Evolutionary conservation across 2,113 vertebrate genomes (phyloP).

Genomic region (Mobula hypostoma): DNA sequence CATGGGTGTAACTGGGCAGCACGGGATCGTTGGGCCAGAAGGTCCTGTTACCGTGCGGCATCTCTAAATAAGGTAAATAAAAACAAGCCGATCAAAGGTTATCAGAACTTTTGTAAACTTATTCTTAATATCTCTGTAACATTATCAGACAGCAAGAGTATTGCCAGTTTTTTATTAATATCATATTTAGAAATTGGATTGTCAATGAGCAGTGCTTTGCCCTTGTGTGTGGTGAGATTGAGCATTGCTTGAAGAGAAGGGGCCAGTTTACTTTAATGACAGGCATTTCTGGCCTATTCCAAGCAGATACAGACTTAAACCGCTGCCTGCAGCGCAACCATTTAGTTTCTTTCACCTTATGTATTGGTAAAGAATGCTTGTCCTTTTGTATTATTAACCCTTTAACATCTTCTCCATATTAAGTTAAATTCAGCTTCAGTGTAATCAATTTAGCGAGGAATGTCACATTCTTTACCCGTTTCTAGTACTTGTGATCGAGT

Average conservation of each 20-base stretch:
- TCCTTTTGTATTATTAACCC: not conserved
- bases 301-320: not conserved
- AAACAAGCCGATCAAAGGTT: not conserved
- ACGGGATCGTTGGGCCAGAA: too few relatives aligned
- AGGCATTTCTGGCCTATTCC: not conserved
- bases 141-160: not conserved
- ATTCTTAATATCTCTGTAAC: not conserved
- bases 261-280: not conserved
- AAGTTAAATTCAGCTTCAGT: not conserved
- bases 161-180: not conserved
- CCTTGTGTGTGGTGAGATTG: not conserved
- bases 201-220: not conserved
- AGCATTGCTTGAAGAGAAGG: not conserved
- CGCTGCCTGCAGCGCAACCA: not conserved
- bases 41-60: too few relatives aligned
- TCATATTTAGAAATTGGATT: not conserved
- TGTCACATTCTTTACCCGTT: not conserved
- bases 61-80: too few relatives aligned
- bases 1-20: too few relatives aligned
- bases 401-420: not conserved
- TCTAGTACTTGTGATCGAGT: not conserved
- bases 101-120: constrained; percentile 1
- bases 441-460: not conserved
- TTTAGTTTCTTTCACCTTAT: constrained; percentile 19
- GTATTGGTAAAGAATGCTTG: not conserved